A percentile compares a stretch with the other conserved stretches of the same genome.
Conservation (phyloP, 1,140 invertebrate species). For the Pseudomyrmex sp. region DNA sequence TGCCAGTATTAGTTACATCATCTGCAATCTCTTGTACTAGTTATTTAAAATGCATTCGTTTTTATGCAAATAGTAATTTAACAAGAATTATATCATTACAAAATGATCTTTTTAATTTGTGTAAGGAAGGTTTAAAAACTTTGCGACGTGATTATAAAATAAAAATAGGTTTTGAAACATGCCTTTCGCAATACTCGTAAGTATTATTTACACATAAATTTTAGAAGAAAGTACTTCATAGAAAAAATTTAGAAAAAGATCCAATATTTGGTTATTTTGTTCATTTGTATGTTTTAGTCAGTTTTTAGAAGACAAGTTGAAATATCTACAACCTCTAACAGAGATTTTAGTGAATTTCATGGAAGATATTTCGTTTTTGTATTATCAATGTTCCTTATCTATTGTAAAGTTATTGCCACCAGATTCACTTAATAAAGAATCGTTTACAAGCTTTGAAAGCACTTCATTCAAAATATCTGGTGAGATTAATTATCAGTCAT, state of each 20-base stretch:
- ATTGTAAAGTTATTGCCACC: constrained; percentile 73
- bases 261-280: too few species aligned
- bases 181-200: too few species aligned
- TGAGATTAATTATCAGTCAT: constrained; percentile 76
- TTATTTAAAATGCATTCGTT: constrained; percentile 67
- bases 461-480: constrained; percentile 68
- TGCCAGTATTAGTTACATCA: constrained; percentile 57
- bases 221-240: too few species aligned
- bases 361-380: too few species aligned
- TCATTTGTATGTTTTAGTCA: too few species aligned
- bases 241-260: not conserved
- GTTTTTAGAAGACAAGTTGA: too few species aligned
- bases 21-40: constrained; percentile 57
- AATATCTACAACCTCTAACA: too few species aligned
- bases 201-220: too few species aligned
- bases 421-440: constrained; percentile 36
- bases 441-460: constrained; percentile 73
- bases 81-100: constrained; percentile 73
- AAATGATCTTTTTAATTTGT: constrained; percentile 75
- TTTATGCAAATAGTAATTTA: constrained; percentile 64
- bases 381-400: constrained; percentile 51
- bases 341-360: too few species aligned
- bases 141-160: constrained; percentile 74
- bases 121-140: constrained; percentile 79
- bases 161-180: constrained; percentile 57